Evolutionary conservation across 2,797 vertebrate genomes (phyloP).

Genomic region (Gadopsis marmoratus): DNA sequence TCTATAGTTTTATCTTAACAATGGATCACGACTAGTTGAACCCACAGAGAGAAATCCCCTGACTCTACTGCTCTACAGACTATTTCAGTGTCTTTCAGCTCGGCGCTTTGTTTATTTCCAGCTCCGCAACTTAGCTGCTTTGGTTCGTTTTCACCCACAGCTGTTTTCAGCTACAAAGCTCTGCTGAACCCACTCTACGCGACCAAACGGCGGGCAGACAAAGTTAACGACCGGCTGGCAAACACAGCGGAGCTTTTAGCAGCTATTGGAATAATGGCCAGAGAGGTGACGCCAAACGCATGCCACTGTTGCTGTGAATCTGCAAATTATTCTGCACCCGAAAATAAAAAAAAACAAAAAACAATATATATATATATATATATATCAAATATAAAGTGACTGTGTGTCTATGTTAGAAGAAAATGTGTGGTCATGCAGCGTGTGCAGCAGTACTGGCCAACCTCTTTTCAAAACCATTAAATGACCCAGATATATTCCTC

Average conservation of each 20-base stretch:
- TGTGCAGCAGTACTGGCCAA: not conserved
- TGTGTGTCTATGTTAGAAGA: not conserved
- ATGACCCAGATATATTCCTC: not conserved
- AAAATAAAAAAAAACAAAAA: not conserved
- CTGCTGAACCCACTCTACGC: not conserved
- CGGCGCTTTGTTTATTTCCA: not conserved
- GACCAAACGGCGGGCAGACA: not conserved
- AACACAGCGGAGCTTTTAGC: not conserved
- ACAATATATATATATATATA: too few relatives aligned
- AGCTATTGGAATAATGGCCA: conserved; percentile 6
- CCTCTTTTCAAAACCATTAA: conserved; percentile 4
- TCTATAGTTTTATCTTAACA: not conserved
- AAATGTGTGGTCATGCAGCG: not conserved
- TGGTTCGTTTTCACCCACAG: not conserved
- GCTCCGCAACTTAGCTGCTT: not conserved
- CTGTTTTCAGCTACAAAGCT: not conserved
- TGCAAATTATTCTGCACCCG: not conserved
- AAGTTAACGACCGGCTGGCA: not conserved
- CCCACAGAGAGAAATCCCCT: not conserved
- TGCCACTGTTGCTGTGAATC: not conserved
- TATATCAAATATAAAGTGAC: not conserved
- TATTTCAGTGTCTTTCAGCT: not conserved
- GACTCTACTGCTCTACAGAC: not conserved
- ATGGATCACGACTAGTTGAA: not conserved
- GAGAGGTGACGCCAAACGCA: not conserved